Evolutionary conservation across 2,888 invertebrate species (phyloP), one percentile per base, ranked within the genome.

Genomic region (Ichneumon xanthorius): DNA sequence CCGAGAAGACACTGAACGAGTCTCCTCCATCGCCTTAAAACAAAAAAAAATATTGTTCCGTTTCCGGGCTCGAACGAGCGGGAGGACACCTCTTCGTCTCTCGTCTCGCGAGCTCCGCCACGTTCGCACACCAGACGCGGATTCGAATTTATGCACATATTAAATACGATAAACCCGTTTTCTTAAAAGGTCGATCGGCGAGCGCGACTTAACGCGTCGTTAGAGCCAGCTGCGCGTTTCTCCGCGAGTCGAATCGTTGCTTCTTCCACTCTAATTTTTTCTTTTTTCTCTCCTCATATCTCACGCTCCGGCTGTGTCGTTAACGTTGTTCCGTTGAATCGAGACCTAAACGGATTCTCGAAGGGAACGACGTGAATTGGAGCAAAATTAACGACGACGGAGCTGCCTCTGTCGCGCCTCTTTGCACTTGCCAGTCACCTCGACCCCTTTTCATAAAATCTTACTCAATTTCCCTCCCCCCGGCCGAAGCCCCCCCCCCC

Each of bases 371-470:
- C 4, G 30, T 16, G 6, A 61, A 61, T 61, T 14, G 26, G 7
- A 30, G 61, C 50, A 72, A 75, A 73, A 50, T 65, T 33, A 14
- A 50, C 48, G 61, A 71, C 19, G 55, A 70, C 70, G 16, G 55
- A n/a, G 45, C 22, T 45, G 30, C 19, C 40, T 68, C 61, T 61
- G 68, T 75, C 70, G 75, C 40, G 78, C 63, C 58, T 77, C 48
- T 65, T 72, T 72, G 53, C 77, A 84, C 73, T 65, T 87, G 87
- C 85, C 82, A 87, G 86, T 88, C 86, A 86, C 90, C 90, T 91
- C 90, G 91, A 91, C 90, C 90, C 87, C 89, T 88, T 91, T 91
- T 88, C 88, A 88, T 88, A 86, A 91, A 90, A 88, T 88, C 84
- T 87, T 88, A 88, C 88, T 88, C 89, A 89, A 90, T 87, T n/a